Evolutionary conservation across 35 echinoderm and acorn worm species (phyloP).

Genomic region (Heliocidaris erythrogramma): DNA sequence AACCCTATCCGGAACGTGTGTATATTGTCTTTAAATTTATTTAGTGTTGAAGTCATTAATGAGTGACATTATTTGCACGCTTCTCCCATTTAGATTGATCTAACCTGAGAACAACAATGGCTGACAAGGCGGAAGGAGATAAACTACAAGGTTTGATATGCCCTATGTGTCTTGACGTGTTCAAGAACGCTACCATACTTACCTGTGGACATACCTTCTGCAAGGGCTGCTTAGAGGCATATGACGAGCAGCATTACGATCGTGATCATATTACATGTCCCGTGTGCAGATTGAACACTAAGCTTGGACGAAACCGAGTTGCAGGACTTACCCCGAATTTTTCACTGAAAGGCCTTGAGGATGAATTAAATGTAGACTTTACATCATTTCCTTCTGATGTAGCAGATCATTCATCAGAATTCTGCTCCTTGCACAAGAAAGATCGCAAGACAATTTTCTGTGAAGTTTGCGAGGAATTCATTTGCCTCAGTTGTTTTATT

Average conservation of each 20-base stretch:
- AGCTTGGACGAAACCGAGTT: background rate
- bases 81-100: too few relatives aligned
- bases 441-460: background rate
- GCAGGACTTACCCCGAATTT: background rate
- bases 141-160: background rate
- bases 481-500: background rate
- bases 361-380: background rate
- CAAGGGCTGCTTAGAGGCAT: background rate
- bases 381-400: too few relatives aligned
- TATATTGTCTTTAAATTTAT: too few relatives aligned
- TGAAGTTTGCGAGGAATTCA: background rate
- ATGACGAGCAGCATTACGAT: background rate
- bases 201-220: slow-evolving; percentile 20
- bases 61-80: too few relatives aligned
- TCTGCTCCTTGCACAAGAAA: background rate
- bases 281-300: background rate
- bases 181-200: background rate
- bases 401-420: background rate
- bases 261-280: background rate
- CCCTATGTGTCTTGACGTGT: background rate
- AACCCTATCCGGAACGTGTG: too few relatives aligned
- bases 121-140: background rate
- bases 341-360: background rate
- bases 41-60: too few relatives aligned
- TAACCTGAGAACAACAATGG: background rate